A percentile compares a stretch with the other conserved stretches of the same genome.
phyloP scores from a whole-genome alignment of 2,888 invertebrate genomes.

The Noctua comes region DNA sequence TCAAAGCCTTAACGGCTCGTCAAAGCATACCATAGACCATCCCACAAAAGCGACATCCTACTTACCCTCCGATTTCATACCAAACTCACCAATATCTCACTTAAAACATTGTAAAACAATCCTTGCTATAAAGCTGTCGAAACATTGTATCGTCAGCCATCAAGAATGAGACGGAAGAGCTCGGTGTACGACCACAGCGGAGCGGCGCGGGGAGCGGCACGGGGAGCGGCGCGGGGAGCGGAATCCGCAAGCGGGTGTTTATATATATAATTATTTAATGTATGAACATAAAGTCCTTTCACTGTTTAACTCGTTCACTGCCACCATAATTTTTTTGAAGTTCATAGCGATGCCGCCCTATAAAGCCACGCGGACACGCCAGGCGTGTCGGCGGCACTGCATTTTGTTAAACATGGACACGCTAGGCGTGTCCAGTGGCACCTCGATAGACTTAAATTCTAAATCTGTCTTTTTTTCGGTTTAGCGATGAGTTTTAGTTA shows the following conservation, averaged over 20 bases:
- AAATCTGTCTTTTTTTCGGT: too few relatives aligned
- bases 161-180: conserved; percentile 60
- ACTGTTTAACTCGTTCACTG: too few relatives aligned
- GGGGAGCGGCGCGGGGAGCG: neutral
- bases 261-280: too few relatives aligned
- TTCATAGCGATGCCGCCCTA: too few relatives aligned
- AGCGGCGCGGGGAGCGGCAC: neutral
- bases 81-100: conserved; percentile 39
- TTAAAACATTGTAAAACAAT: conserved; percentile 60
- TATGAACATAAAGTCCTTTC: too few relatives aligned
- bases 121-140: conserved; percentile 55
- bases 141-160: conserved; percentile 61
- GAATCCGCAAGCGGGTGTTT: neutral
- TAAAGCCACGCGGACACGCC: too few relatives aligned
- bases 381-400: too few relatives aligned
- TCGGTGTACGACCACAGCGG: conserved; percentile 1
- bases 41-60: conserved; percentile 13
- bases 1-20: neutral
- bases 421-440: too few relatives aligned
- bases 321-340: too few relatives aligned
- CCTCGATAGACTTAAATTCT: too few relatives aligned
- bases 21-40: conserved; percentile 16
- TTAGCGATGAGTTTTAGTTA: too few relatives aligned
- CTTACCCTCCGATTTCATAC: conserved; percentile 13
- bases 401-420: too few relatives aligned